Evolutionary conservation across 2,113 vertebrate species (phyloP).

Genomic region (Cygnus atratus): DNA sequence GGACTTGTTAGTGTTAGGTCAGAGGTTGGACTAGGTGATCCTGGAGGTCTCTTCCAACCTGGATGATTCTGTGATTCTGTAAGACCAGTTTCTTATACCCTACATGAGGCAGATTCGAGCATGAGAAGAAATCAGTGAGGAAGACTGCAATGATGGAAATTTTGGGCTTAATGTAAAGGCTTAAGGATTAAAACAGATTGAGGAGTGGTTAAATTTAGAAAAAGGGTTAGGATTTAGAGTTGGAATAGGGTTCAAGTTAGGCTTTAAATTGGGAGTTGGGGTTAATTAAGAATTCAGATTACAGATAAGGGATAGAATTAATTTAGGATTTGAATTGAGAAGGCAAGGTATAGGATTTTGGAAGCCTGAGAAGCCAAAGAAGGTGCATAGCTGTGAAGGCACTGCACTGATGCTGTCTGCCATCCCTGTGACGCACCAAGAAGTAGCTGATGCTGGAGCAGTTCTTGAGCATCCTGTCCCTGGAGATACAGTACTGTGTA

Average conservation of each 20-base stretch:
- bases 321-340: background rate
- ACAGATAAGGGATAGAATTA: background rate
- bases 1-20: too few relatives aligned
- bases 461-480: background rate
- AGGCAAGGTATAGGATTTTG: background rate
- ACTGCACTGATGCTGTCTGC: background rate
- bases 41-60: too few relatives aligned
- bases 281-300: background rate
- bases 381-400: background rate
- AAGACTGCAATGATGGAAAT: background rate
- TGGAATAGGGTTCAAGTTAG: background rate
- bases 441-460: background rate
- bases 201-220: background rate
- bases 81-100: background rate
- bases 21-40: too few relatives aligned
- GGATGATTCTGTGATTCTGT: too few relatives aligned
- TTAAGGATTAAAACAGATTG: background rate
- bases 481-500: background rate
- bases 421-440: background rate
- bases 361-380: background rate
- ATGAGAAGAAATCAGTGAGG: background rate
- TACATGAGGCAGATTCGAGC: background rate
- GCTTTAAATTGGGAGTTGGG: background rate
- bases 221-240: background rate
- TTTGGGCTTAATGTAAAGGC: background rate